phyloP scores from a whole-genome alignment of 2,113 vertebrate species.

The Cichladusa arquata region DNA sequence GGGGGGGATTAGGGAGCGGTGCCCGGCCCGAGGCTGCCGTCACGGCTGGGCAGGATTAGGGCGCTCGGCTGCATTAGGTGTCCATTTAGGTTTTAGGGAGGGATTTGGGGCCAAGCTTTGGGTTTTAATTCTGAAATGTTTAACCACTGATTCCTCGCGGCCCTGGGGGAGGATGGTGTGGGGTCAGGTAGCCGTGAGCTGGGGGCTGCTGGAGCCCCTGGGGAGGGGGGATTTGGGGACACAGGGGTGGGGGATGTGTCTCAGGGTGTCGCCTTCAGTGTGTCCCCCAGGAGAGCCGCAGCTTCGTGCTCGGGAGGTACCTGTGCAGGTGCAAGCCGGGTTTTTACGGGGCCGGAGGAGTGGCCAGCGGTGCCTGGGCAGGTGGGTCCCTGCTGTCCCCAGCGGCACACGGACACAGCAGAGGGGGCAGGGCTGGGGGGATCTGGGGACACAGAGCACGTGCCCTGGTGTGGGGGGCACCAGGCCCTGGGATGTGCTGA shows the following conservation, averaged over 20 bases:
- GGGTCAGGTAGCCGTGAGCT: fast-evolving
- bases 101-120: slow-evolving; percentile 59
- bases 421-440: fast-evolving
- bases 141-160: slow-evolving; percentile 20
- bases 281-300: slow-evolving; percentile 75
- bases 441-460: not conserved
- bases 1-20: not conserved
- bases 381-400: slow-evolving; percentile 29
- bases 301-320: slow-evolving; percentile 90
- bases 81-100: slow-evolving; percentile 70
- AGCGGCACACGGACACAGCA: not conserved
- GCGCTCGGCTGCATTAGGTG: slow-evolving; percentile 49
- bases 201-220: not conserved
- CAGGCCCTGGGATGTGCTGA: too few species aligned
- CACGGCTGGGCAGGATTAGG: slow-evolving; percentile 56
- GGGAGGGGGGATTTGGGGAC: fast-evolving
- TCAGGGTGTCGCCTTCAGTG: slow-evolving; percentile 75
- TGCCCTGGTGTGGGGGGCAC: not conserved
- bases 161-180: fast-evolving
- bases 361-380: not conserved
- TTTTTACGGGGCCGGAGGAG: slow-evolving; percentile 75
- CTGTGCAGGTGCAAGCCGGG: slow-evolving; percentile 88
- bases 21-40: not conserved
- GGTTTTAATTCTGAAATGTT: slow-evolving; percentile 53
- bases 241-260: not conserved